Base-by-base conservation (phyloP, 2,797 vertebrate genomes). In the Acipenser oxyrinchus region DNA sequence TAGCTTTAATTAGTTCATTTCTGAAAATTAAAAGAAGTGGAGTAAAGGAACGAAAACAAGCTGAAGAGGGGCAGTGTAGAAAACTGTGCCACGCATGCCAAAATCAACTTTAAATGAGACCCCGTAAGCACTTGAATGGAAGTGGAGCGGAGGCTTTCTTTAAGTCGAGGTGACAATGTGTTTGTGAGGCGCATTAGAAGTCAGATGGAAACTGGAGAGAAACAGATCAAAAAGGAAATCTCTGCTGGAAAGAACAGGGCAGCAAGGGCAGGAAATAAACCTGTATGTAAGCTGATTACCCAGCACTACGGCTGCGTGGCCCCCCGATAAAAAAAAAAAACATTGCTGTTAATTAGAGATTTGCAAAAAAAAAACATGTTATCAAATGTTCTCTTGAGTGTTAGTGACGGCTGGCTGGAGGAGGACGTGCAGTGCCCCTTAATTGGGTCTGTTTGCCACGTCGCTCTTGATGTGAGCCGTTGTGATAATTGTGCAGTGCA, bases 371-470 rank as follows among this genome's bases (percentile, higher is more conserved):
- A 86, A 83, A 80, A 81, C 79, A 83, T 83, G 85, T 91, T 91
- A 89, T 93, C 89, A 91, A 74, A 71, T 85, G 83, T 84, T 82
- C 85, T 84, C 83, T 55, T 60, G 82, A 87, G 90, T 88, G 90
- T 91, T 89, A 90, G 89, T 90, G 90, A 90, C 82, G 91, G 88
- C 86, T 88, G 89, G 88, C 82, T 89, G 88, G 81, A 88, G 84
- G 82, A 84, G 83, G 83, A 80, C 86, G 83, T 83, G 82, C 69
- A 76, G 83, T n/a, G 80, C 80, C 81, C 72, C 85, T 83, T 94
- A 93, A 93, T 92, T 93, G 92, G 88, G 91, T 77, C 87, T 79
- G 81, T 88, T 82, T 84, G 86, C 86, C 81, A 81, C 88, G 86
- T 86, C 76, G 76, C 86, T 81, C 86, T 87, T 82, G 86, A 87